These are phyloP conservation scores for Osmoderma eremita DNA, from an alignment of 2,888 invertebrate species.

Conservation along the genomic window DNA sequence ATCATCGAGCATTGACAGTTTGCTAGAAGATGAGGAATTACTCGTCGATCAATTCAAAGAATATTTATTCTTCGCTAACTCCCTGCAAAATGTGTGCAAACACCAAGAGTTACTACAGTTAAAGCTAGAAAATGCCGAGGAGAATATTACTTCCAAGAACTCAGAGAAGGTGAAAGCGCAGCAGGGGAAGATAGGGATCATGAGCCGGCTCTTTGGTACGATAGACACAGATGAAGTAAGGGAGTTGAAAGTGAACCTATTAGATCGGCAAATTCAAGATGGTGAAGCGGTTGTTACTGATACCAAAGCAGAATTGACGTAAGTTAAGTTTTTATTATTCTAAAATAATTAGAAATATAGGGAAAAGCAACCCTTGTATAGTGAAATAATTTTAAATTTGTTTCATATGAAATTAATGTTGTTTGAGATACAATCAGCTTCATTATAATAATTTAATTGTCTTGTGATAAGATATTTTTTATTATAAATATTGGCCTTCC, in stretches of 20 bases:
- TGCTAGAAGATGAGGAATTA: slow-evolving; percentile 84
- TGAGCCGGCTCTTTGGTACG: slow-evolving; percentile 78
- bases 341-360: no score
- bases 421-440: no score
- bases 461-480: no score
- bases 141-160: slow-evolving; percentile 65
- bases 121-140: slow-evolving; percentile 77
- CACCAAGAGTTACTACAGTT: slow-evolving; percentile 80
- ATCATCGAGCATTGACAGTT: slow-evolving; percentile 72
- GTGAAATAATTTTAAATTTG: no score
- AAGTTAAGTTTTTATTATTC: slow-evolving; percentile 60
- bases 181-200: slow-evolving; percentile 76
- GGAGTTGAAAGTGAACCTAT: slow-evolving; percentile 73
- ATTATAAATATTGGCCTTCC: no score
- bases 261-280: slow-evolving; percentile 74
- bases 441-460: no score
- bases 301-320: slow-evolving; percentile 72
- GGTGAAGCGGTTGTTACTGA: slow-evolving; percentile 70
- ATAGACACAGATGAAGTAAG: slow-evolving; percentile 81
- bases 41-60: slow-evolving; percentile 86
- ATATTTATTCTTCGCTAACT: slow-evolving; percentile 80
- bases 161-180: slow-evolving; percentile 69
- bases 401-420: no score
- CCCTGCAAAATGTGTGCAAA: slow-evolving; percentile 77
- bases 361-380: no score